Percentiles rank a stretch among this genome's conserved stretches.
Evolutionary conservation across 2,888 invertebrate species (phyloP).

Genomic region (Gisinianus flammeolus): DNA sequence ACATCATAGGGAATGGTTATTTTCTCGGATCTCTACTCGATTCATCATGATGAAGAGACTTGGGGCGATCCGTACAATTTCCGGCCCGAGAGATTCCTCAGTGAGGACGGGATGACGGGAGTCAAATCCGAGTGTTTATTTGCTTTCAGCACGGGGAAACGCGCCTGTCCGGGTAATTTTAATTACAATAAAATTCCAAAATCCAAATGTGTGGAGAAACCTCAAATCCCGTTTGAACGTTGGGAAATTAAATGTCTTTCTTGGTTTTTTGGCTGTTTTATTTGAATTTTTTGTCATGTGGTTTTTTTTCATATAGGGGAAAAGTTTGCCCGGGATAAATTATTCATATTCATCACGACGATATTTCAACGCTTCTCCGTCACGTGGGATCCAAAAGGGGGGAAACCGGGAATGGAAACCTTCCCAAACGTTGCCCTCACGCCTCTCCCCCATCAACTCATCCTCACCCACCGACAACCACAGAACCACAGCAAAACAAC

Average conservation of each 20-base stretch:
- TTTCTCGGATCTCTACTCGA: conserved; percentile 42
- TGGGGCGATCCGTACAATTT: conserved; percentile 48
- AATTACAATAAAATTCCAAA: not conserved
- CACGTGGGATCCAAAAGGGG: too few relatives aligned
- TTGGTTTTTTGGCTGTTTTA: not conserved
- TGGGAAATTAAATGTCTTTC: not conserved
- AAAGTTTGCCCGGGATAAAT: not conserved
- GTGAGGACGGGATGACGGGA: not conserved
- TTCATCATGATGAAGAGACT: conserved; percentile 41
- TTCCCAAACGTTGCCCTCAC: too few relatives aligned
- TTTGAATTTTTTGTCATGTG: not conserved
- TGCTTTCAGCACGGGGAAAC: conserved; percentile 39
- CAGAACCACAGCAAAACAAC: too few relatives aligned
- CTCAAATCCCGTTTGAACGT: not conserved
- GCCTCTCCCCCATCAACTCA: too few relatives aligned
- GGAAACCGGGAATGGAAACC: too few relatives aligned
- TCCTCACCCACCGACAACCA: too few relatives aligned
- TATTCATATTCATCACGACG: not conserved
- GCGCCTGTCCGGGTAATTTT: not conserved
- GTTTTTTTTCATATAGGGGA: not conserved
- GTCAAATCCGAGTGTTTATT: conserved; percentile 34
- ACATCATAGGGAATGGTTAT: conserved; percentile 45
- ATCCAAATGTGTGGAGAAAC: not conserved
- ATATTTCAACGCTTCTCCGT: not conserved
- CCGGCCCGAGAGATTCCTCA: conserved; percentile 48